phyloP scores from a whole-genome alignment of 1,140 invertebrate genomes.

The Holcopasites calliopsidis region DNA sequence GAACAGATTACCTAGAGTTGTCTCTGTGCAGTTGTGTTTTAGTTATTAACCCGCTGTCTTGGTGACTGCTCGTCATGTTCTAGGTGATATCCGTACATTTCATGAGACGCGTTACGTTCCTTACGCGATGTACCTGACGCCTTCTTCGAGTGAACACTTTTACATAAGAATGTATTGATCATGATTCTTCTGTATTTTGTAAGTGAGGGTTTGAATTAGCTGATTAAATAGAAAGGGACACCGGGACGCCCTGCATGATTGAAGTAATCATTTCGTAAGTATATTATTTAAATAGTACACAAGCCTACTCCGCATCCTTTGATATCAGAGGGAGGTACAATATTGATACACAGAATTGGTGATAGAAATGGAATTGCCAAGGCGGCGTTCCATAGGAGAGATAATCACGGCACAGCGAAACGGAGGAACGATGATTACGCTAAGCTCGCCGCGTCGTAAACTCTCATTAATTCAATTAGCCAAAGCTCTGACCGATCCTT shows the following conservation, averaged over 20 bases:
- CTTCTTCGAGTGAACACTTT: no score
- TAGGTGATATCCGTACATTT: background rate
- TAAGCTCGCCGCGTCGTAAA: background rate
- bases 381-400: background rate
- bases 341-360: background rate
- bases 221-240: no score
- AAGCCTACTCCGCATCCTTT: no score
- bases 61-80: no score
- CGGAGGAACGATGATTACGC: background rate
- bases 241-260: no score
- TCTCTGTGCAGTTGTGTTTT: background rate
- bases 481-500: background rate
- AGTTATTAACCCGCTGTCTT: background rate
- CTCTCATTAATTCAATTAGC: conserved; percentile 24
- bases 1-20: background rate
- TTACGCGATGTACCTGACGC: no score
- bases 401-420: conserved; percentile 3
- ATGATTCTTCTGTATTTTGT: no score
- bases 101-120: background rate
- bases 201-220: no score
- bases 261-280: no score
- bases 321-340: no score
- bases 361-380: background rate
- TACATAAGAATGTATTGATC: no score
- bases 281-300: no score